A percentile compares a stretch with the other conserved stretches of the same genome.
Evolutionary conservation across 2,113 vertebrate genomes (phyloP).

Genomic region (Euleptes europaea): DNA sequence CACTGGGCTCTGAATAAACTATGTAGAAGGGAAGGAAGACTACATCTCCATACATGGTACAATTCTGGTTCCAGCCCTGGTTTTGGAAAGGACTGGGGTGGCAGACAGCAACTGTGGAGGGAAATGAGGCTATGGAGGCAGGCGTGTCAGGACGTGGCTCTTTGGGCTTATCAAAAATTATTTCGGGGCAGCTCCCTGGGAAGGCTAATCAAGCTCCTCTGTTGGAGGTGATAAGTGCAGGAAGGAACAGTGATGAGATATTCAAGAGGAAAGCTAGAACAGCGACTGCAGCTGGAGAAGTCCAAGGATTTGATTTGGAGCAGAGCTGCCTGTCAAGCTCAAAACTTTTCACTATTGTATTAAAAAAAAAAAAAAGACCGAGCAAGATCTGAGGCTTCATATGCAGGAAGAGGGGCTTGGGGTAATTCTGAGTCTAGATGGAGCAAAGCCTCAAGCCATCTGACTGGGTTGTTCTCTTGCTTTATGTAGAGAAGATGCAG

Average conservation of each 20-base stretch:
- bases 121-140: background rate
- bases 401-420: background rate
- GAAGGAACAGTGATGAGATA: background rate
- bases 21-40: no score
- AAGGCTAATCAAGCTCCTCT: background rate
- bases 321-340: no score
- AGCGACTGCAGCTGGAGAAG: background rate
- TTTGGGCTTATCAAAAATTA: background rate
- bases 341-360: no score
- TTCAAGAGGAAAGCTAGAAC: background rate
- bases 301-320: no score
- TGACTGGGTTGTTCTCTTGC: background rate
- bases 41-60: no score
- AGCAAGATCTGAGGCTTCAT: background rate
- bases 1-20: no score
- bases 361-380: background rate
- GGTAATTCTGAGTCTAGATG: background rate
- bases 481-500: no score
- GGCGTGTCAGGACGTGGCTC: background rate
- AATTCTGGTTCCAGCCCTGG: no score
- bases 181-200: background rate
- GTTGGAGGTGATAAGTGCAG: background rate
- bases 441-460: background rate
- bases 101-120: background rate
- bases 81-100: background rate